These are phyloP conservation scores for Euclidia mi DNA, from an alignment of 2,888 invertebrate genomes.

Conservation along the genomic window DNA sequence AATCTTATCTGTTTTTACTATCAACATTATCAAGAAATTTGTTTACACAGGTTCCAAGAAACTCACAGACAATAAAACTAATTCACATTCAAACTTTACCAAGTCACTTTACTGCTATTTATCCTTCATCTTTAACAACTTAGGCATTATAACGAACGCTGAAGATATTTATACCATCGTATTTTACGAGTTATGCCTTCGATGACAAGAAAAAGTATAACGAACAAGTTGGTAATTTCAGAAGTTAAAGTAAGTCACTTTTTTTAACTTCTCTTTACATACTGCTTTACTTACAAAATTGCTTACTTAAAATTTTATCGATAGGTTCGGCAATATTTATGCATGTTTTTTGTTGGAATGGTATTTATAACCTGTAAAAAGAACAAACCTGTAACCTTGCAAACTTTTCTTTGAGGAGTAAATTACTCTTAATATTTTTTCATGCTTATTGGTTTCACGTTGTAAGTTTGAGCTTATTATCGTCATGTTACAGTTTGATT, in stretches of 20 bases:
- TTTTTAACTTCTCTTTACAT: too few relatives aligned
- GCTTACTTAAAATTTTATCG: too few relatives aligned
- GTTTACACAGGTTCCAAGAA: slow-evolving; percentile 3
- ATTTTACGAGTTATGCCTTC: neutral
- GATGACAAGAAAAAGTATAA: slow-evolving; percentile 1
- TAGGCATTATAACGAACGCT: neutral
- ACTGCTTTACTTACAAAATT: too few relatives aligned
- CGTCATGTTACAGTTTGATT: too few relatives aligned
- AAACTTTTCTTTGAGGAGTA: too few relatives aligned
- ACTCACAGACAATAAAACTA: slow-evolving; percentile 13
- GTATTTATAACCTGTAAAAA: too few relatives aligned
- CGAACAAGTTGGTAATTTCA: neutral
- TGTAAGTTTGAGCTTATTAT: too few relatives aligned
- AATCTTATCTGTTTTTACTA: neutral
- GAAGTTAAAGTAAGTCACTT: neutral
- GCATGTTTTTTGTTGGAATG: too few relatives aligned
- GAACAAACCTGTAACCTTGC: too few relatives aligned
- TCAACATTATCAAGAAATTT: slow-evolving; percentile 2
- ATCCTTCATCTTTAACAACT: slow-evolving; percentile 2
- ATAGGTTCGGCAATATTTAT: too few relatives aligned
- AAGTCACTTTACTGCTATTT: slow-evolving; percentile 6
- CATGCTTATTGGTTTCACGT: too few relatives aligned
- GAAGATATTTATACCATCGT: neutral
- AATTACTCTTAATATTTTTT: too few relatives aligned
- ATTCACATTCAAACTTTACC: slow-evolving; percentile 13